These are phyloP conservation scores for Trissolcus brochymenae DNA, from an alignment of 2,888 invertebrate genomes.

Conservation along the genomic window DNA sequence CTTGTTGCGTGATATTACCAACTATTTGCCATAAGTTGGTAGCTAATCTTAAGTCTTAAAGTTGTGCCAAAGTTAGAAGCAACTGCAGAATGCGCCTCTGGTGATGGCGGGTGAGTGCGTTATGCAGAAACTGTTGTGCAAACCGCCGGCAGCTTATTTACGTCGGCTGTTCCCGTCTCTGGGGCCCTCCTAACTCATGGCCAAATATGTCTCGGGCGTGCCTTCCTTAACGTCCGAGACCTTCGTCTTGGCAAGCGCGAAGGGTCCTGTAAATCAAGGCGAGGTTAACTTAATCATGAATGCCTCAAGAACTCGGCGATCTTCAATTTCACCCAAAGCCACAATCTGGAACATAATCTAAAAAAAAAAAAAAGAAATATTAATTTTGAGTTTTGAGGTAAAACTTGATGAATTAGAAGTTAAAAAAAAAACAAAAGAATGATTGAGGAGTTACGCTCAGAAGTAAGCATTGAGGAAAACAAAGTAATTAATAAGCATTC, in stretches of 20 bases:
- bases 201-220: conserved; percentile 68
- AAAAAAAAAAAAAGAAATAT: too few species aligned
- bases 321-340: conserved; percentile 51
- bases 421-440: conserved; percentile 23
- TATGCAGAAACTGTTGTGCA: conserved; percentile 42
- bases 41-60: conserved; percentile 1
- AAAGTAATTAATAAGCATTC: conserved; percentile 71
- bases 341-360: neutral
- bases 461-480: conserved; percentile 50
- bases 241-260: conserved; percentile 65
- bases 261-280: conserved; percentile 54
- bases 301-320: conserved; percentile 51
- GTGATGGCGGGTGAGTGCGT: conserved; percentile 24
- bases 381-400: neutral
- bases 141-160: conserved; percentile 68
- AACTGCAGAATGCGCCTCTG: conserved; percentile 35
- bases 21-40: too few species aligned
- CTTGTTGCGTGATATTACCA: too few species aligned
- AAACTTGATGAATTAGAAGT: neutral
- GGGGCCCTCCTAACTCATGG: conserved; percentile 67
- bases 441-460: conserved; percentile 13
- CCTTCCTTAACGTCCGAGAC: conserved; percentile 65
- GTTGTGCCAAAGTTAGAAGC: conserved; percentile 36
- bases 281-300: conserved; percentile 57
- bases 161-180: conserved; percentile 58